Base-by-base conservation (phyloP, 2,797 vertebrate genomes). In the Zenarchopterus dispar region DNA sequence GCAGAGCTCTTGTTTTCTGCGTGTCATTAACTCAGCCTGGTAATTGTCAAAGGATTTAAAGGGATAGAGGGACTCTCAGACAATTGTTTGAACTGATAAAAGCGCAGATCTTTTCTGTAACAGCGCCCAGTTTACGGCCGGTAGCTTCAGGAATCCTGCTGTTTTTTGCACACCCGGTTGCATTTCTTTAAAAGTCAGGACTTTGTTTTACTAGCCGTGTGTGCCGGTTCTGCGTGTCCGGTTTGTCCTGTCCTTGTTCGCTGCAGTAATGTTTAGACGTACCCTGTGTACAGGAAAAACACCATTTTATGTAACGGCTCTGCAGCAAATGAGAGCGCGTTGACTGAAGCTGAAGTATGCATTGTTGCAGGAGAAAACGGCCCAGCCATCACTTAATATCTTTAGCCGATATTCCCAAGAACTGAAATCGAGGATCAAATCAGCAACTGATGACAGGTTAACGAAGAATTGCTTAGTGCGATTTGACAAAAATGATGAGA, bases 11-110 rank as follows among this genome's bases (percentile, higher is more conserved):
- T 50, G 36, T 55, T 48, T 52, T 33, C 21, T 51, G 11, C 9
- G 48, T 66, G 48, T 62, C 68, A 72, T 81, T 71, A 39, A 62
- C 62, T 7, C 45, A 42, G 52, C 10, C 41, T 28, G 3, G 57
- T 76, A 44, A 59, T 56, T 31, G 67, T 56, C 3, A 5, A 18
- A 61, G 56, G 47, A 55, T 72, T 62, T 50, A 3, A 21, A 45
- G 52, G 55, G 31, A 31, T 28, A 33, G 41, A 61, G 16, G 26
- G 72, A 75, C 57, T 66, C 48, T 44, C 65, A 79, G 77, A 78
- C 54, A 63, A 15, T 13, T 2, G 36, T 39, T 39, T 39, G 36
- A 39, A 16, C 36, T 39, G 36, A 73, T 69, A 56, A 67, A 80
- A 73, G 72, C 56, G 16, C 36, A 39, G 54, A 5, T 65, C 67